phyloP scores from a whole-genome alignment of 2,888 invertebrate species.

The Carpatolechia fugitivella region DNA sequence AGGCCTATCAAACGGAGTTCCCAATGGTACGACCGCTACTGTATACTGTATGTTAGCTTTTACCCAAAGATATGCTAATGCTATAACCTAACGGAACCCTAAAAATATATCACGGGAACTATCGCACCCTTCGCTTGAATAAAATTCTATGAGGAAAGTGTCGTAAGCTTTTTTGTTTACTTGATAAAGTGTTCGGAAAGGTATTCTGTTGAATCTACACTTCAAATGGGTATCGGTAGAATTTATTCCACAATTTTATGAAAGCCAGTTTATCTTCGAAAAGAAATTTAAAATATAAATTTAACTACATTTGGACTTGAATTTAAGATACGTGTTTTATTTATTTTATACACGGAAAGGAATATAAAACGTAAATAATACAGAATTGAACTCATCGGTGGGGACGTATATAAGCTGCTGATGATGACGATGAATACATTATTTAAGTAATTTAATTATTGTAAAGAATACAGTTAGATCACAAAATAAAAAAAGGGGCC shows the following conservation, averaged over 20 bases:
- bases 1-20: neutral
- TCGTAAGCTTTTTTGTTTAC: slow-evolving; percentile 35
- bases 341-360: too few relatives aligned
- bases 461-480: too few relatives aligned
- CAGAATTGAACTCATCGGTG: too few relatives aligned
- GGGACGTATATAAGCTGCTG: too few relatives aligned
- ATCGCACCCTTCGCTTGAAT: slow-evolving; percentile 25
- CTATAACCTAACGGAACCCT: slow-evolving; percentile 16
- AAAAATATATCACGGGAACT: slow-evolving; percentile 19
- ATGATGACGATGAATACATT: too few relatives aligned
- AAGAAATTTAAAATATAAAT: neutral
- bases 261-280: neutral
- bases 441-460: too few relatives aligned
- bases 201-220: slow-evolving; percentile 21
- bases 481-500: too few relatives aligned
- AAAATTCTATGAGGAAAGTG: slow-evolving; percentile 33
- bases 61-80: slow-evolving; percentile 7
- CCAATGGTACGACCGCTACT: neutral
- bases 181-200: slow-evolving; percentile 37
- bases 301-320: too few relatives aligned
- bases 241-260: neutral
- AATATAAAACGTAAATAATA: too few relatives aligned
- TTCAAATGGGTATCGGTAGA: slow-evolving; percentile 18
- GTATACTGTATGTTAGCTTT: slow-evolving; percentile 3
- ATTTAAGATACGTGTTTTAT: too few relatives aligned